Evolutionary conservation across 1,140 invertebrate genomes (phyloP), one percentile per base, ranked within the genome.

Genomic region (Babylonia areolata): DNA sequence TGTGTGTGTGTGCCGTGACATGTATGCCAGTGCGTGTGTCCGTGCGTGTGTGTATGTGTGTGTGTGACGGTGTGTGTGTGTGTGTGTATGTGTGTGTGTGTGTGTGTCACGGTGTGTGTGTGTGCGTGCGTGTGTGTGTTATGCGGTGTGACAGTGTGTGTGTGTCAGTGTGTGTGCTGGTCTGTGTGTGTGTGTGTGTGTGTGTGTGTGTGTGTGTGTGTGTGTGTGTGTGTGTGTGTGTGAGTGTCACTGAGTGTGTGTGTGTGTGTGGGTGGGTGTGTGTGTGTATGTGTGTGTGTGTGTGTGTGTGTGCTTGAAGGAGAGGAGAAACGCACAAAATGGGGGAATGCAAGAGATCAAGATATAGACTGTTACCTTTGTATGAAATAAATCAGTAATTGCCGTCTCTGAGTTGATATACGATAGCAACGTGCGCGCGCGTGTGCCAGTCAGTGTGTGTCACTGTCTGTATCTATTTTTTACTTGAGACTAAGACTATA

Each of bases 151-250:
- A 28, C 11, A 28, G 75, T 40, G 75, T 40, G 75, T 40, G 75
- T 40, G 75, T 39, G 35, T 77, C 37, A 23, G 58, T 64, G 58
- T 64, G 58, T 64, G 20, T 28, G 20, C 5, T 3, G 58, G 17
- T 5, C 58, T 77, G 37, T 77, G 75, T 77, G 73, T 77, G 75
- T 40, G 75, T 77, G 75, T 77, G 75, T 77, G 75, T 77, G 75
- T 6, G 75, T 73, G 71, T 73, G 71, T 73, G 71, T 73, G 71
- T 73, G 71, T 73, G 71, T 73, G 71, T 73, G 71, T 73, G 71
- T 73, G 71, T 73, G 31, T 35, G 71, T 73, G 71, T 73, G 71
- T 73, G 71, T 73, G 71, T 73, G 31, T 35, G 71, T 35, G 71
- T 35, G 71, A 17, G 71, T 35, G 71, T 11, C 31, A 17, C 3